Evolutionary conservation across 2,888 invertebrate species (phyloP), one percentile per base, ranked within the genome.

Genomic region (Scaptomyza parva): DNA sequence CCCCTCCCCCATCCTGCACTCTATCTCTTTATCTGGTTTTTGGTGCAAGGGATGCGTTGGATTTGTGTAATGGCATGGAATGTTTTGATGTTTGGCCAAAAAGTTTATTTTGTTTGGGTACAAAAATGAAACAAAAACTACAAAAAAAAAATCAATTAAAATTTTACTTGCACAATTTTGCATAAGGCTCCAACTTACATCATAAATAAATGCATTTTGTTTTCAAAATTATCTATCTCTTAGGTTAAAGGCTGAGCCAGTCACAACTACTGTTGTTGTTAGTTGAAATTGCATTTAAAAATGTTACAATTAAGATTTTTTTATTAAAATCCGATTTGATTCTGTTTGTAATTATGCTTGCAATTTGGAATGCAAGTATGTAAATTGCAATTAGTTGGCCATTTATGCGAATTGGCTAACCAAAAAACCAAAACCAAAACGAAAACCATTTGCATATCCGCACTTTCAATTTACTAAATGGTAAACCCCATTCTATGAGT

Each of bases 21-120:
- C 12, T 2, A 7, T 2, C n/a, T 6, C 40, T 6, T 24, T 1
- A 8, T 24, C 12, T 18, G 35, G 18, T 26, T 39, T 30, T 8
- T 20, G 11, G 26, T 41, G 30, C 44, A 84, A 37, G 68, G 74
- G 67, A 74, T 70, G 67, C 76, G 45, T 73, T 68, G 80, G 70
- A 78, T 80, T 69, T 82, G 86, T 78, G 84, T 86, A 86, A 80
- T 83, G 84, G 78, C 70, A 86, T 70, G 82, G 86, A 83, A 86
- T 86, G 82, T 80, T 82, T 70, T 83, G 86, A 86, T 86, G 78
- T 71, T 76, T 73, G 66, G 66, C 40, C 40, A 35, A 54, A 60
- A 77, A 77, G 60, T 53, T 77, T 65, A 48, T 41, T 55, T 55
- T 53, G 35, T 37, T 55, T 55, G 12, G 5, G 20, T 12, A 35